Conservation (phyloP, 2,797 vertebrate species). For the Pagetopsis macropterus region DNA sequence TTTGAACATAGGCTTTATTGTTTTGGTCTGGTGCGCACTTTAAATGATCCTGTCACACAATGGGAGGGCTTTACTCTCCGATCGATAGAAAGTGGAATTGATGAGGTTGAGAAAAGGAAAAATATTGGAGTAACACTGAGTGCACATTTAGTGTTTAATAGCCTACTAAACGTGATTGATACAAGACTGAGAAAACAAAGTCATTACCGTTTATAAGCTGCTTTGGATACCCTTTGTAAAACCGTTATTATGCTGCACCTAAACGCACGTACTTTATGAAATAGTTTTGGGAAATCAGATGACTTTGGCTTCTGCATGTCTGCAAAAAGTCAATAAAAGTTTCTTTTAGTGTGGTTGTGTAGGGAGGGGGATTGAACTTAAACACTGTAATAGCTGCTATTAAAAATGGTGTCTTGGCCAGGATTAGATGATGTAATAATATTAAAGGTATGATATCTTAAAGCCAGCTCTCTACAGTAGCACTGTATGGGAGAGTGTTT, state of each 20-base stretch:
- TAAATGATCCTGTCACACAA: constrained; percentile 41
- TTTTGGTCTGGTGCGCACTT: constrained; percentile 44
- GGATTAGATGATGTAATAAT: no score
- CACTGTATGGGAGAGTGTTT: not conserved
- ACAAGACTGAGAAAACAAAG: constrained; percentile 29
- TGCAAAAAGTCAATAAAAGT: constrained; percentile 21
- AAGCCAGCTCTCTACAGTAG: not conserved
- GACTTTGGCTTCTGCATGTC: constrained; percentile 3
- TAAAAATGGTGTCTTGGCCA: not conserved
- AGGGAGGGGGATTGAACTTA: not conserved
- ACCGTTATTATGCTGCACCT: constrained; percentile 13
- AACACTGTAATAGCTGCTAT: constrained; percentile 9
- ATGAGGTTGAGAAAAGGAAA: constrained; percentile 32
- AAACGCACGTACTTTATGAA: not conserved
- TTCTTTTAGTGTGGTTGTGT: constrained; percentile 11
- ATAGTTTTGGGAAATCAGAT: constrained; percentile 9
- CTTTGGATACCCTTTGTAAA: constrained; percentile 15
- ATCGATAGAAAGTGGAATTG: constrained; percentile 44
- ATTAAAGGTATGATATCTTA: not conserved
- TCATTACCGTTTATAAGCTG: constrained; percentile 15
- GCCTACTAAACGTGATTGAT: constrained; percentile 24
- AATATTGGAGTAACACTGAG: constrained; percentile 31
- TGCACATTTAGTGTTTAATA: constrained; percentile 26
- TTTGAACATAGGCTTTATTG: constrained; percentile 45
- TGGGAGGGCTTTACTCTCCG: constrained; percentile 35